Evolutionary conservation across 2,113 vertebrate genomes (phyloP), one percentile per base, ranked within the genome.

Genomic region (Urocolius indicus): DNA sequence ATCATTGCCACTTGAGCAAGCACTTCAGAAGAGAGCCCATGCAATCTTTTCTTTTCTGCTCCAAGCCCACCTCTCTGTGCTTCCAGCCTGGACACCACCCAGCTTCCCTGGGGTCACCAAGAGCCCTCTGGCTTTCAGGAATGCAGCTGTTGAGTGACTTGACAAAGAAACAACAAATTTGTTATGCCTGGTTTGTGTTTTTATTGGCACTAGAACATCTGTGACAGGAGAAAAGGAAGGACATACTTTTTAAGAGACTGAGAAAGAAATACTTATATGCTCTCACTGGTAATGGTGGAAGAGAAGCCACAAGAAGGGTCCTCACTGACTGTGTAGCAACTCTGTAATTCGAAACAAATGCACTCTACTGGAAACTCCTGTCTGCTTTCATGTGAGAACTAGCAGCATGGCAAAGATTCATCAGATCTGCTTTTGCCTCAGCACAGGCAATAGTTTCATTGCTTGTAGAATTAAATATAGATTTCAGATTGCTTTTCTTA

Each of bases 11-110:
- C 59, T 7, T n/a, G 38, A 23, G 38, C 0, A 0, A 80, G 63
- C 45, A 17, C 46, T 24, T 0, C 0, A 18, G 41, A 54, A 54
- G 20, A 8, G 29, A 71, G 20, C 16, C 14, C 18, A 3, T 0
- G 2, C 7, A 57, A 19, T 36, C 57, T 75, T 75, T 51, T 62
- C 59, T 82, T 43, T n/a, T 82, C 29, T 89, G 69, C 52, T 22
- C 10, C 23, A 52, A 52, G 5, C 3, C 24, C 46, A 58, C 10
- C 5, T 4, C 36, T 62, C 61, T 55, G 11, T 4, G 3, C 20
- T 63, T 79, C 48, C 41, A 76, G 71, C 18, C 43, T 59, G 45
- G 45, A 61, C 21, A 41, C 34, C 3, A 6, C 13, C n/a, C 0
- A 0, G 32, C 55, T 82, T 34, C 38, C 55, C 34, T 2, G 3